A percentile compares a stretch with the other conserved stretches of the same genome.
phyloP scores from a whole-genome alignment of 2,797 vertebrate species.

The Cirrhinus mrigala region DNA sequence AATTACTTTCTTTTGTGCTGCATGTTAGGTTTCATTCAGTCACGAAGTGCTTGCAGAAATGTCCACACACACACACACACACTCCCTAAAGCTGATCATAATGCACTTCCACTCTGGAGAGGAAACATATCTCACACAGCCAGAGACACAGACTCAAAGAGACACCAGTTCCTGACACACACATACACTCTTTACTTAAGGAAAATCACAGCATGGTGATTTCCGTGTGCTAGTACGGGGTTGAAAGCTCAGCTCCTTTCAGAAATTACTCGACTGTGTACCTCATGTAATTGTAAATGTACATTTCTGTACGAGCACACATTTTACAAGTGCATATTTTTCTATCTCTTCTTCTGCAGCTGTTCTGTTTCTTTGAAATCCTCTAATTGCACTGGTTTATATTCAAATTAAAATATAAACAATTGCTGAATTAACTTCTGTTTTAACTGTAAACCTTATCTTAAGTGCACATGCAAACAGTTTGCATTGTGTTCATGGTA shows the following conservation, averaged over 20 bases:
- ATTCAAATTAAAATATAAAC: background rate
- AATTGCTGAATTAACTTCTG: background rate
- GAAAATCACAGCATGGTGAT: slow-evolving; percentile 40
- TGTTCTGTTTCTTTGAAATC: slow-evolving; percentile 42
- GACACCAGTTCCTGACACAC: slow-evolving; percentile 58
- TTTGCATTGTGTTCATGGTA: background rate
- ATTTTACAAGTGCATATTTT: slow-evolving; percentile 14
- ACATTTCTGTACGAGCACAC: slow-evolving; percentile 12
- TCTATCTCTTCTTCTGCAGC: slow-evolving; percentile 19
- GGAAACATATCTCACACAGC: slow-evolving; percentile 60
- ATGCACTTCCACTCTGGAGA: slow-evolving; percentile 52
- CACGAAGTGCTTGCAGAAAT: slow-evolving; percentile 20
- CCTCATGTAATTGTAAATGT: slow-evolving; percentile 46
- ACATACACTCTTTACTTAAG: slow-evolving; percentile 51
- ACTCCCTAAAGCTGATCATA: slow-evolving; percentile 32
- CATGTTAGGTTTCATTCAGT: background rate
- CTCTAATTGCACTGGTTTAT: slow-evolving; percentile 40
- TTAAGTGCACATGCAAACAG: slow-evolving; percentile 7
- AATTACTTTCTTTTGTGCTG: slow-evolving; percentile 7
- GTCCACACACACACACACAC: background rate
- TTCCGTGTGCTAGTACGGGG: slow-evolving; percentile 28
- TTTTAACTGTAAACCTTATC: slow-evolving; percentile 4
- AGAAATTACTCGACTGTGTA: slow-evolving; percentile 25
- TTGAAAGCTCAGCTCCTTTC: slow-evolving; percentile 40
- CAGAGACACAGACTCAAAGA: slow-evolving; percentile 52